phyloP scores from a whole-genome alignment of 2,113 vertebrate species.

The Corythoichthys haematopterus region DNA sequence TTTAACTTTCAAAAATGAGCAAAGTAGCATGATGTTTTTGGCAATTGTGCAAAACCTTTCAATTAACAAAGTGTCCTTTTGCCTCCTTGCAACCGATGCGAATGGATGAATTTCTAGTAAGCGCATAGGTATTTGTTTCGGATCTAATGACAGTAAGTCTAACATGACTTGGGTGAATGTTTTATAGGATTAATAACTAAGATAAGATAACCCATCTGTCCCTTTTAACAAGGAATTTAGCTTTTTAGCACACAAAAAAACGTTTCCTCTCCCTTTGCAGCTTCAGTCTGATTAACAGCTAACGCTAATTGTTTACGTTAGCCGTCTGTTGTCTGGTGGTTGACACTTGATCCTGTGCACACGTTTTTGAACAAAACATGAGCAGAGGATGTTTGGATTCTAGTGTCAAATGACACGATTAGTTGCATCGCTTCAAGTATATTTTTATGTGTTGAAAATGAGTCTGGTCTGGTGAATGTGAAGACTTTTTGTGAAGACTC shows the following conservation, averaged over 20 bases:
- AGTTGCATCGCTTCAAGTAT: not conserved
- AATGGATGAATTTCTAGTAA: not conserved
- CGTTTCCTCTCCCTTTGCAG: not conserved
- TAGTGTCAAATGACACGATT: not conserved
- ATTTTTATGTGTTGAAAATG: not conserved
- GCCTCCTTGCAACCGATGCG: too few relatives aligned
- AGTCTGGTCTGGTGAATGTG: not conserved
- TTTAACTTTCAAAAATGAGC: too few relatives aligned
- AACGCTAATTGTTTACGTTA: not conserved
- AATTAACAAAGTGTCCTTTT: too few relatives aligned
- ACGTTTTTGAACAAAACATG: not conserved
- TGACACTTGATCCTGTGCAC: not conserved
- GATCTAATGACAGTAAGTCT: not conserved
- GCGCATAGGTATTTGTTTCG: not conserved
- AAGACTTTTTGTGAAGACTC: not conserved
- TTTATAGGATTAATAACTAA: too few relatives aligned
- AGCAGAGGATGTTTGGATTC: not conserved
- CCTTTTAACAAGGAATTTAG: not conserved
- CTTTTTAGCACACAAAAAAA: not conserved
- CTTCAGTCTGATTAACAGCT: not conserved
- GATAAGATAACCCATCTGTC: not conserved
- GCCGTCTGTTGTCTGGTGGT: not conserved
- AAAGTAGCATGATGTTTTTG: too few relatives aligned
- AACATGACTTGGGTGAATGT: not conserved
- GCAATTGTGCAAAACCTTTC: too few relatives aligned